These are phyloP conservation scores for Glaucomys volans DNA, from an alignment of 2,113 vertebrate genomes.

Conservation along the genomic window DNA sequence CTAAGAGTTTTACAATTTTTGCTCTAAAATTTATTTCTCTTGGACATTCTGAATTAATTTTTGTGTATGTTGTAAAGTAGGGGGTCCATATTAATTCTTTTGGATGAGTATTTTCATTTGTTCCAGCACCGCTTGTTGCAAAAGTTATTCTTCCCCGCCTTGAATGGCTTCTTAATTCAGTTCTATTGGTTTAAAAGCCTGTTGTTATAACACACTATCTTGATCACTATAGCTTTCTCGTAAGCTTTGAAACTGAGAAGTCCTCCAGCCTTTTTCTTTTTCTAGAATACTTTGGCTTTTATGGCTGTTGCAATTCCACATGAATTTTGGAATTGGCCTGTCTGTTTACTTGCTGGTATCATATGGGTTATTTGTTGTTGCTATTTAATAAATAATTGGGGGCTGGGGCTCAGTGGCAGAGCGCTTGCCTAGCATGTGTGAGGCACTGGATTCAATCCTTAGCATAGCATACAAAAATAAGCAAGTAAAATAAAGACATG, in stretches of 20 bases:
- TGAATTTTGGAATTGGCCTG: slow-evolving; percentile 6
- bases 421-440: too few relatives aligned
- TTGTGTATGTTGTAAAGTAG: not conserved
- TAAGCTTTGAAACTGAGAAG: not conserved
- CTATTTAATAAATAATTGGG: not conserved
- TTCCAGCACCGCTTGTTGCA: not conserved
- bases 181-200: not conserved
- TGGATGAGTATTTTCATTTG: not conserved
- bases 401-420: too few relatives aligned
- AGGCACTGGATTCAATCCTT: too few relatives aligned
- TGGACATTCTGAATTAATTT: not conserved
- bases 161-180: not conserved
- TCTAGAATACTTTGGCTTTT: not conserved
- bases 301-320: not conserved
- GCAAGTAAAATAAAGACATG: too few relatives aligned
- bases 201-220: not conserved
- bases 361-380: slow-evolving; percentile 2
- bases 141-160: not conserved
- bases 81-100: not conserved
- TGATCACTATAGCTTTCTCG: not conserved
- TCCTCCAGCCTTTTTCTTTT: not conserved
- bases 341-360: not conserved
- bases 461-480: too few relatives aligned
- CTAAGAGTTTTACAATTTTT: not conserved
- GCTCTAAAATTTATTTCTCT: slow-evolving; percentile 5